Evolutionary conservation across 2,797 vertebrate genomes (phyloP).

Genomic region (Cirrhinus molitorella): DNA sequence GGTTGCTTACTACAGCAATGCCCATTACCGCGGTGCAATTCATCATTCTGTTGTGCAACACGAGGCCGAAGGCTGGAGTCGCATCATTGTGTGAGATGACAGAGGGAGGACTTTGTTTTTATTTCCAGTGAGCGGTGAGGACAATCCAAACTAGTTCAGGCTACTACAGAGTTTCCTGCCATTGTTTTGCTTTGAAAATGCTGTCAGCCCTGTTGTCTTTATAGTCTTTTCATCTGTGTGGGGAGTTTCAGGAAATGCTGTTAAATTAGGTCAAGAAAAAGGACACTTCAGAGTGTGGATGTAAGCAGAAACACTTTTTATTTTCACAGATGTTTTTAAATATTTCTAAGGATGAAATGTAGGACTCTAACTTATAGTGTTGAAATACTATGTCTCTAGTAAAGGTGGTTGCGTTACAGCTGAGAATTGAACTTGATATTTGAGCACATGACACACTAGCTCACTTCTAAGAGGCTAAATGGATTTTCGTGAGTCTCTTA

Average conservation of each 20-base stretch:
- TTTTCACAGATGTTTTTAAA: not conserved
- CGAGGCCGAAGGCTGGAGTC: not conserved
- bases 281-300: not conserved
- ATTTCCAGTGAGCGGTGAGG: slow-evolving; percentile 70
- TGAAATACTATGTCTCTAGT: not conserved
- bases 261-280: slow-evolving; percentile 77
- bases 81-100: not conserved
- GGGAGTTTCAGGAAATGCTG: slow-evolving; percentile 66
- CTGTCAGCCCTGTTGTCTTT: slow-evolving; percentile 75
- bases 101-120: slow-evolving; percentile 22
- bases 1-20: slow-evolving; percentile 3
- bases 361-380: not conserved
- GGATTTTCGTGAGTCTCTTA: not conserved
- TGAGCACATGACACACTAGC: not conserved
- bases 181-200: slow-evolving; percentile 77
- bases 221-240: slow-evolving; percentile 74
- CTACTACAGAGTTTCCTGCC: slow-evolving; percentile 77
- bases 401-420: not conserved
- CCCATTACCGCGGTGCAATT: not conserved
- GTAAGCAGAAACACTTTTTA: not conserved
- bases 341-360: not conserved
- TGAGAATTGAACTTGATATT: not conserved
- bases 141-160: slow-evolving; percentile 72
- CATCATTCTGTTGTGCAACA: slow-evolving; percentile 29
- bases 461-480: slow-evolving; percentile 5